Evolutionary conservation across 2,888 invertebrate genomes (phyloP).

Genomic region (Oscheius sp.): DNA sequence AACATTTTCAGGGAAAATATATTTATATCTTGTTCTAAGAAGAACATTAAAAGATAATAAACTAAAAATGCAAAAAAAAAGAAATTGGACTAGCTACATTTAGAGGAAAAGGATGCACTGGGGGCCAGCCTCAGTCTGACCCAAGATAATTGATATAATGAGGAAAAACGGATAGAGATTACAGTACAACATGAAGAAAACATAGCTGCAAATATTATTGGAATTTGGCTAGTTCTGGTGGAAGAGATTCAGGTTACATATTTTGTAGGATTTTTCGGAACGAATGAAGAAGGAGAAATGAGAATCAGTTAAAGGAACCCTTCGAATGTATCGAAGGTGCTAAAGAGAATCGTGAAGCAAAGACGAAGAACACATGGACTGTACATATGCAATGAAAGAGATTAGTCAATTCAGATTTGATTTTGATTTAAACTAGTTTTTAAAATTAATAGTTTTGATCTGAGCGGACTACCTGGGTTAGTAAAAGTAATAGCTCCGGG

Average conservation of each 20-base stretch:
- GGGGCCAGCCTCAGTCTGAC: constrained; percentile 23
- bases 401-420: no score
- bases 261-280: neutral
- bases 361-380: neutral
- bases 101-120: constrained; percentile 8
- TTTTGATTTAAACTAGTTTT: no score
- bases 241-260: neutral
- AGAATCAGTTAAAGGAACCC: constrained; percentile 13
- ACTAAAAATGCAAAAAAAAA: constrained; percentile 11
- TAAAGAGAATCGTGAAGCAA: neutral
- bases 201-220: constrained; percentile 2
- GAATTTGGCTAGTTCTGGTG: neutral
- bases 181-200: neutral
- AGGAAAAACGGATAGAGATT: neutral
- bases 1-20: neutral
- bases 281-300: no score
- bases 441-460: no score
- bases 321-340: neutral
- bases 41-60: neutral
- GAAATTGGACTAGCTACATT: constrained; percentile 7
- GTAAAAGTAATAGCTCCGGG: neutral
- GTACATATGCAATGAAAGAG: no score
- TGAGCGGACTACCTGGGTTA: no score
- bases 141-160: neutral
- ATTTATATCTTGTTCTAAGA: constrained; percentile 12